Base-by-base conservation (phyloP, 2,888 invertebrate species). In the Euplagia quadripunctaria region DNA sequence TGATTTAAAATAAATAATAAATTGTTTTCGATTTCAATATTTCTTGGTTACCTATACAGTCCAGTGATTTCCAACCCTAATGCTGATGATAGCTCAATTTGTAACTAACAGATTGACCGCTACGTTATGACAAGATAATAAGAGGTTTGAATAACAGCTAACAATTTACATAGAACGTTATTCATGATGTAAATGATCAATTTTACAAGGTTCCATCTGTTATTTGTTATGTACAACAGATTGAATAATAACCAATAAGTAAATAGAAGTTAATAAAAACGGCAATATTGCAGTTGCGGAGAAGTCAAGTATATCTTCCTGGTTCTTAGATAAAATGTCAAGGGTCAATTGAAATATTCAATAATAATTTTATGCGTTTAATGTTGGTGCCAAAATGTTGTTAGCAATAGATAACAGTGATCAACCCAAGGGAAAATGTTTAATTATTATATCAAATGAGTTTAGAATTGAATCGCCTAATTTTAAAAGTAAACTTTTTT, bases 121-220 rank as follows among this genome's bases (percentile, higher is more conserved):
- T 61, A n/a, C 20, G 14, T 61, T 46, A 49, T 69, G 69, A 61
- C 61, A 61, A 61, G 61, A 55, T 69, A 69, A 69, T 69, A 8
- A 16, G 14, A 16, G 16, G 46, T 11, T 61, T 66, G 17, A 66
- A 51, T 51, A 11, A 66, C 17, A 9, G 11, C 11, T 17, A 8
- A 42, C 41, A 20, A 17, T 58, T 68, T 42, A 20, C 16, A 31
- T 31, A 51, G 17, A 16, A 51, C 41, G 58, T 43, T 46, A 46
- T 61, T 68, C 61, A 61, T 69, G 61, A 49, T 5, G 3, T 17
- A 20, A 61, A 69, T 68, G 16, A 17, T 58, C n/a, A 9, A 58
- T 31, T 68, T 43, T 68, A 43, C 16, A 20, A 66, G 11, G 66
- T 20, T 43, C 14, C n/a, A 31, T 66, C 51, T 31, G 41, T 51